A percentile compares a stretch with the other conserved stretches of the same genome.
Conservation (phyloP, 1,140 invertebrate genomes). For the Antheraea mylitta region DNA sequence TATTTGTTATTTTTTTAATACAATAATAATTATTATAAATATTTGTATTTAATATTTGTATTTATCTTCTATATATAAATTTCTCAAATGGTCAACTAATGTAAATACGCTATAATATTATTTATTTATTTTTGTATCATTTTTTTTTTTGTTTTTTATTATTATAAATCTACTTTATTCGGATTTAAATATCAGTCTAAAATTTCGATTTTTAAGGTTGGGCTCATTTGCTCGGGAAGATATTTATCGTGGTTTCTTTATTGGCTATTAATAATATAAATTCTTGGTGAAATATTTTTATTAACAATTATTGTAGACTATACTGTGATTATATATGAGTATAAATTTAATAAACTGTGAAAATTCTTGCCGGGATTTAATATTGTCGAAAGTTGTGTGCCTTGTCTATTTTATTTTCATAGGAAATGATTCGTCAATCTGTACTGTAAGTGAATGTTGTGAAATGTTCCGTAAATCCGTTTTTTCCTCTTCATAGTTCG, state of each 20-base stretch:
- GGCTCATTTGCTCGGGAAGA: constrained; percentile 55
- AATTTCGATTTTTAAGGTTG: constrained; percentile 73
- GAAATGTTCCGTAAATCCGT: constrained; percentile 37
- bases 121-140: constrained; percentile 27
- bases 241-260: constrained; percentile 25
- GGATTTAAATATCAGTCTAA: constrained; percentile 77
- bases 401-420: constrained; percentile 20
- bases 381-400: constrained; percentile 48
- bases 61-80: constrained; percentile 56
- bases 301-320: constrained; percentile 37
- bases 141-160: constrained; percentile 25
- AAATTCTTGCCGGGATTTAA: constrained; percentile 39
- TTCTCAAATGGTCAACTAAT: constrained; percentile 78
- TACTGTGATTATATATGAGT: constrained; percentile 65
- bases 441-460: constrained; percentile 29
- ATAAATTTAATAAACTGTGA: constrained; percentile 64
- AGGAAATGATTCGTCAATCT: constrained; percentile 44
- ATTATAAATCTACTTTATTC: constrained; percentile 48
- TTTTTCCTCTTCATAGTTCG: constrained; percentile 77
- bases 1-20: constrained; percentile 34
- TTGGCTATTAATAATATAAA: constrained; percentile 30
- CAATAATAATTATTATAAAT: constrained; percentile 24
- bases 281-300: constrained; percentile 31
- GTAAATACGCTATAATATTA: constrained; percentile 68
- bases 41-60: constrained; percentile 16